Base-by-base conservation (phyloP, 1,140 invertebrate genomes). In the Drosophila nasuta region DNA sequence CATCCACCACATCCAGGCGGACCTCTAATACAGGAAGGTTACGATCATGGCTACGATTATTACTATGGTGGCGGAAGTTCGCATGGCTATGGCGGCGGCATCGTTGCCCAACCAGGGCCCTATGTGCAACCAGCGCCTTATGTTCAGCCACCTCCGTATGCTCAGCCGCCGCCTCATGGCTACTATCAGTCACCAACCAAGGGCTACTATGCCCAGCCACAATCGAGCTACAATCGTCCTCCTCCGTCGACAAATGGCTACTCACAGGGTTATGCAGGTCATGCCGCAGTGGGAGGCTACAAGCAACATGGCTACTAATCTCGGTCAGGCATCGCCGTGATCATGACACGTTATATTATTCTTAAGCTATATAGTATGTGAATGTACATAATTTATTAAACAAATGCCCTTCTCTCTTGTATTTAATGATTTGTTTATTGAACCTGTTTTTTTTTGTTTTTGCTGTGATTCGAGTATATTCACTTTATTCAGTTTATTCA, bases 1-100 rank as follows among this genome's bases (percentile, higher is more conserved):
- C 59, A 49, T 35, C 58, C 77, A 7, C 46, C 38, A n/a, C 64
- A 41, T 5, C 56, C 45, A 7, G 3, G 38, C n/a, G 65, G 46
- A 13, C 79, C 82, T 25, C 57, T 73, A 0, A 80, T 90, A 28
- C 77, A 90, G 28, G 82, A 82, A 54, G 77, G 75, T 43, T 91
- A 91, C 17, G 69, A 81, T 13, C 80, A 83, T 5, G 83, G 82
- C 43, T 86, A 87, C 38, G 75, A 91, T 11, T 87, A 91, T 5
- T 73, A 83, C 41, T 91, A 90, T 5, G 87, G 87, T n/a, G 74
- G 82, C 7, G 87, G 79, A 0, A 52, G 71, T 30, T 75, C 51
- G 3, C 65, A 82, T 11, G 60, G 45, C 1, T 63, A 82, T 46
- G 73, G 65, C 8, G 46, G 38, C 17, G 41, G 13, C 8, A 10